These are phyloP conservation scores for Frankliniella fusca DNA, from an alignment of 2,888 invertebrate species.

Conservation along the genomic window DNA sequence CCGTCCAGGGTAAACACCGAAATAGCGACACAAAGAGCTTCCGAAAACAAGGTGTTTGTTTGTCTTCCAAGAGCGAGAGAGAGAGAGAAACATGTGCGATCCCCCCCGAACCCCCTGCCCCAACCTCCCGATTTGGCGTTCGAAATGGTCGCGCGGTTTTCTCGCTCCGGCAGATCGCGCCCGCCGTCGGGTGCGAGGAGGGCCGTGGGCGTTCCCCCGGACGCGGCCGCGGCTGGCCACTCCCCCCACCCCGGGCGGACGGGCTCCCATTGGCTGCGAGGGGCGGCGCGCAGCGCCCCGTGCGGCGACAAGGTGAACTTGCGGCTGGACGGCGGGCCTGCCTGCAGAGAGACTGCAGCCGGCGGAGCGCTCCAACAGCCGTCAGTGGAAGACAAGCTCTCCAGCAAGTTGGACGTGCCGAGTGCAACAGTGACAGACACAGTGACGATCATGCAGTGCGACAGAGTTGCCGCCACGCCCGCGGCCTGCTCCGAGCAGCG, in stretches of 20 bases:
- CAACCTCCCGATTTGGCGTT: background rate
- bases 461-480: background rate
- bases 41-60: slow-evolving; percentile 20
- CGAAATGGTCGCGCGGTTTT: background rate
- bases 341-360: background rate
- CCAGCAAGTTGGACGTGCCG: background rate
- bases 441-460: background rate
- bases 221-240: slow-evolving; percentile 52
- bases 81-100: background rate
- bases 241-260: background rate
- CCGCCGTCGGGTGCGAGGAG: background rate
- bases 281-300: slow-evolving; percentile 31
- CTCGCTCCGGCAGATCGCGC: background rate
- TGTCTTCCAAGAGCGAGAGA: slow-evolving; percentile 6
- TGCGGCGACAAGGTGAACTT: slow-evolving; percentile 46
- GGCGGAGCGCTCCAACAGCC: background rate
- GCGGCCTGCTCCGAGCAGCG: background rate
- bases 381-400: background rate
- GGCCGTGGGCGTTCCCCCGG: slow-evolving; percentile 57
- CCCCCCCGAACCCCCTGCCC: background rate
- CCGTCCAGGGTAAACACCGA: slow-evolving; percentile 7
- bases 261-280: background rate
- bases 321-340: background rate
- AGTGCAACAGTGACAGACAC: background rate
- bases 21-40: slow-evolving; percentile 8